Conservation (phyloP, 2,797 vertebrate species). For the Melanotaenia pygmaea region DNA sequence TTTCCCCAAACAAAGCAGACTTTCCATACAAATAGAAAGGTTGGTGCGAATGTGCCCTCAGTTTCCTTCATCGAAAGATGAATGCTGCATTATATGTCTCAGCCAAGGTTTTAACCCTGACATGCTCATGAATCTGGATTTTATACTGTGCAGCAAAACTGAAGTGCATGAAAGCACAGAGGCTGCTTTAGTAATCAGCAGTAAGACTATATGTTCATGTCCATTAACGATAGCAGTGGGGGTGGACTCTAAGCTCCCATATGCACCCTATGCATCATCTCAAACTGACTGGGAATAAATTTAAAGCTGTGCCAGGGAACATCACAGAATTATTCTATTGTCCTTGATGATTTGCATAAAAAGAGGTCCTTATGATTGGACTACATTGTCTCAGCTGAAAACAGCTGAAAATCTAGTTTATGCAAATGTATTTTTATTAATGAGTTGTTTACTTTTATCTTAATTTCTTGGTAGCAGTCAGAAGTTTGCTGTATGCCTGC, state of each 20-base stretch:
- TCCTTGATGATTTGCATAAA: not conserved
- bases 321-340: not conserved
- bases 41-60: too few relatives aligned
- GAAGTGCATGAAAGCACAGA: constrained; percentile 6
- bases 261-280: constrained; percentile 10
- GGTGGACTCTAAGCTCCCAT: not conserved
- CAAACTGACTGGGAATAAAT: constrained; percentile 5
- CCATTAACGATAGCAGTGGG: constrained; percentile 11
- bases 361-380: not conserved
- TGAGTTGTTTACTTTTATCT: constrained; percentile 22
- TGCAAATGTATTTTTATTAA: constrained; percentile 13
- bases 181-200: constrained; percentile 4
- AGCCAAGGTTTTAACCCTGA: not conserved
- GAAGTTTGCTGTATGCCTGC: constrained; percentile 37
- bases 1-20: too few relatives aligned
- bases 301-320: not conserved
- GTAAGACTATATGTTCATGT: constrained; percentile 5
- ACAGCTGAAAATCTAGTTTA: not conserved
- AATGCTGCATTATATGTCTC: not conserved
- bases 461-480: constrained; percentile 3
- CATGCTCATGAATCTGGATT: constrained; percentile 3
- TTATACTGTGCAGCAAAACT: not conserved
- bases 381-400: not conserved
- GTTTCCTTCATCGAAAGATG: too few relatives aligned
- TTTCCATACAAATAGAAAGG: too few relatives aligned